phyloP scores from a whole-genome alignment of 2,888 invertebrate species.

The Heterodera filipjevi region DNA sequence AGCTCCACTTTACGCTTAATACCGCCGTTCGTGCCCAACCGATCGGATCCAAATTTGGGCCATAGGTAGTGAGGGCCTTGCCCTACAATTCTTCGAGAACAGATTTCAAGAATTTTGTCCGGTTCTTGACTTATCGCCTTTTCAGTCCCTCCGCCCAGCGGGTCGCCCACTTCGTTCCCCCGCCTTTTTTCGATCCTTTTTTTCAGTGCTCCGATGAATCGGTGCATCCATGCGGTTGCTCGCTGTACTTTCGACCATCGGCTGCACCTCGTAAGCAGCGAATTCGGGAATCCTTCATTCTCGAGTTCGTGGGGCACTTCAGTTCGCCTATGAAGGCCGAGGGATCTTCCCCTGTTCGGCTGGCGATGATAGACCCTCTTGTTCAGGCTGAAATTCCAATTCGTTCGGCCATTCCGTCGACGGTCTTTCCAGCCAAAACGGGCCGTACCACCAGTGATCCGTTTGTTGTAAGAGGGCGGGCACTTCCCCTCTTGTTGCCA shows the following conservation, averaged over 20 bases:
- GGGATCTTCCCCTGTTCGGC: neutral
- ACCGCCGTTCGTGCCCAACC: too few relatives aligned
- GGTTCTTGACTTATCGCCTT: neutral
- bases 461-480: neutral
- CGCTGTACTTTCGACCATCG: neutral
- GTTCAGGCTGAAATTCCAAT: neutral
- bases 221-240: neutral
- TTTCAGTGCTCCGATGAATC: neutral
- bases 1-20: too few relatives aligned
- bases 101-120: too few relatives aligned
- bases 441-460: slow-evolving; percentile 22
- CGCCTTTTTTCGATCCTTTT: neutral
- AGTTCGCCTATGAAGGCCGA: neutral
- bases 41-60: neutral
- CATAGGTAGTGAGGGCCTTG: neutral
- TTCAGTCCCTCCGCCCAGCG: neutral
- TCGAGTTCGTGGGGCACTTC: neutral
- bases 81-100: neutral
- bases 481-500: slow-evolving; percentile 20
- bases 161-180: neutral
- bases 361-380: neutral
- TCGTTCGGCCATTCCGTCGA: neutral
- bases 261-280: neutral
- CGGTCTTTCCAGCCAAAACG: neutral
- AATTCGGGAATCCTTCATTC: neutral